Evolutionary conservation across 1,140 invertebrate species (phyloP).

Genomic region (Drosophila obscura): DNA sequence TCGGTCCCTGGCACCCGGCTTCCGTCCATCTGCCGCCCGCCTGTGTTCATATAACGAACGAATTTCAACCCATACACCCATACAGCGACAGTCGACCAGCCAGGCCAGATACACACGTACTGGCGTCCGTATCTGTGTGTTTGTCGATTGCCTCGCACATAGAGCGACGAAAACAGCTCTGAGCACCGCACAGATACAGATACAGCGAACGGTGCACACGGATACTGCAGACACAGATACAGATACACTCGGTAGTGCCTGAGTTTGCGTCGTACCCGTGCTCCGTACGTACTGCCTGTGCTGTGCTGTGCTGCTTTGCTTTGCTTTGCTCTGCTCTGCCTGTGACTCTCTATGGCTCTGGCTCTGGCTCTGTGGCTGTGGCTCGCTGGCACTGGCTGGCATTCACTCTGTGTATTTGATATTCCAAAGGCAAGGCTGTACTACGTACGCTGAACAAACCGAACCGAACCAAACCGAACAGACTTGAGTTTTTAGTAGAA

Average conservation of each 20-base stretch:
- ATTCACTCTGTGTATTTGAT: slow-evolving; percentile 80
- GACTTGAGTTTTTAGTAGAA: slow-evolving; percentile 77
- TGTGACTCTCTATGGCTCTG: slow-evolving; percentile 39
- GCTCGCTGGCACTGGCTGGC: slow-evolving; percentile 46
- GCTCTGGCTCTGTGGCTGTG: slow-evolving; percentile 27
- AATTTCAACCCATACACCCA: slow-evolving; percentile 35
- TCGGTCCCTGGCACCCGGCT: background rate
- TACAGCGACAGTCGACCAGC: slow-evolving; percentile 38
- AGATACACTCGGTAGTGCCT: slow-evolving; percentile 46
- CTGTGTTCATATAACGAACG: slow-evolving; percentile 74
- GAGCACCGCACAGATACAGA: slow-evolving; percentile 37
- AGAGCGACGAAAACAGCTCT: slow-evolving; percentile 53
- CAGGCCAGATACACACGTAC: slow-evolving; percentile 68
- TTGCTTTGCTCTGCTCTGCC: slow-evolving; percentile 29
- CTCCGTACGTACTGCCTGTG: slow-evolving; percentile 1
- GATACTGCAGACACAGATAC: slow-evolving; percentile 36
- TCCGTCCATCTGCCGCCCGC: slow-evolving; percentile 21
- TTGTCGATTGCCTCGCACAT: slow-evolving; percentile 43
- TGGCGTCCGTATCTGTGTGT: slow-evolving; percentile 27
- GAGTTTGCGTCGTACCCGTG: slow-evolving; percentile 76
- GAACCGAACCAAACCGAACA: slow-evolving; percentile 35
- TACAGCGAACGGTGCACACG: slow-evolving; percentile 8
- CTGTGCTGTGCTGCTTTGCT: slow-evolving; percentile 8
- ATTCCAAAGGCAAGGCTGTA: slow-evolving; percentile 81
- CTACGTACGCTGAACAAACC: slow-evolving; percentile 54